Conservation (phyloP, 2,797 vertebrate genomes). For the Austrolebias charrua region DNA sequence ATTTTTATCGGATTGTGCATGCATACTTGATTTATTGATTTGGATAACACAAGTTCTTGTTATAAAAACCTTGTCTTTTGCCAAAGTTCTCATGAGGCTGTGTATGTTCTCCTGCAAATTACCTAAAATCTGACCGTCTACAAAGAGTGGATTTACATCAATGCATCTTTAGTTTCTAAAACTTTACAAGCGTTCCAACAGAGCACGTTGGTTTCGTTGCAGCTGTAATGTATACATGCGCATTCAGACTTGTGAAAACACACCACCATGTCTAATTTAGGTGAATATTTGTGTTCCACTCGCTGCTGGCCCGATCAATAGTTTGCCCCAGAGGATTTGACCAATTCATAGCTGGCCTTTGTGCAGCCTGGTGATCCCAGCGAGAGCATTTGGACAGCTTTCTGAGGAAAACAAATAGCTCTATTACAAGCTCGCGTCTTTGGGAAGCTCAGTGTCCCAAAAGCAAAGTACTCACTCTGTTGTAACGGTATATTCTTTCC, state of each 20-base stretch:
- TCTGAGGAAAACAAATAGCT: constrained; percentile 83
- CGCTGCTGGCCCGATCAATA: constrained; percentile 75
- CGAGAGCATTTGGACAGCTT: constrained; percentile 68
- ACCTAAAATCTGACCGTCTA: not conserved
- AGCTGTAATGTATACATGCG: constrained; percentile 6
- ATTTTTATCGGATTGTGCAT: constrained; percentile 46
- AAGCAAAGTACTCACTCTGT: constrained; percentile 62
- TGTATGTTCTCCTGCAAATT: not conserved
- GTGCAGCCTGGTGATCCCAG: constrained; percentile 55
- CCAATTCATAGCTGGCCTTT: constrained; percentile 73
- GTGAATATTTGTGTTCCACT: constrained; percentile 69
- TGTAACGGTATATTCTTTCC: constrained; percentile 66
- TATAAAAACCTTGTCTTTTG: too few relatives aligned
- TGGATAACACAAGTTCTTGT: not conserved
- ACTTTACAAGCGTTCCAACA: constrained; percentile 14
- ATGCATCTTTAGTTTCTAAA: constrained; percentile 7
- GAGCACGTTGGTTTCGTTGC: constrained; percentile 25
- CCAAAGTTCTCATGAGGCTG: not conserved
- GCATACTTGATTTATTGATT: constrained; percentile 22
- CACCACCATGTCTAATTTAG: constrained; percentile 64
- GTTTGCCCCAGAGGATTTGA: constrained; percentile 61
- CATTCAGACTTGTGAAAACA: constrained; percentile 7
- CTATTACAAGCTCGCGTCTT: constrained; percentile 76
- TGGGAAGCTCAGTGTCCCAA: constrained; percentile 75
- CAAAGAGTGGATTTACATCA: not conserved